phyloP scores from a whole-genome alignment of 1,140 invertebrate species.

The Odontomachus brunneus region DNA sequence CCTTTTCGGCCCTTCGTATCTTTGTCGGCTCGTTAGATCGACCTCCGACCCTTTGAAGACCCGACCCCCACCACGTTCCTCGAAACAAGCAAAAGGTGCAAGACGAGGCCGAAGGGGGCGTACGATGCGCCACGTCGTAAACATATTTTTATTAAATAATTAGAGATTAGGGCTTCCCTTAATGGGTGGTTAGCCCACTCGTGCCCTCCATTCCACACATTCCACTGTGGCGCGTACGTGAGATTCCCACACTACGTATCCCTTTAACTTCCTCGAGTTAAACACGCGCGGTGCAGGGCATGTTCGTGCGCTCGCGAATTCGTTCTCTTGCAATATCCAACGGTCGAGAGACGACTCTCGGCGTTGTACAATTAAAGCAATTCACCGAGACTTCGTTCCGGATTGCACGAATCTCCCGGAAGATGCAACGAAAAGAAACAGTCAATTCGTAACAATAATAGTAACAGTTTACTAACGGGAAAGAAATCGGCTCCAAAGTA shows the following conservation, averaged over 20 bases:
- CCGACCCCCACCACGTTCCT: constrained; percentile 47
- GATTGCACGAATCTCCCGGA: not conserved
- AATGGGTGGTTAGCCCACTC: constrained; percentile 84
- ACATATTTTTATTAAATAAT: constrained; percentile 86
- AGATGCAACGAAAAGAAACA: not conserved
- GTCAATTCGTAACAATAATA: too few relatives aligned
- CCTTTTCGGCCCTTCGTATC: constrained; percentile 63
- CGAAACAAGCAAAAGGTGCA: constrained; percentile 66
- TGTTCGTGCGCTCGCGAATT: not conserved
- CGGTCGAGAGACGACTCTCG: not conserved
- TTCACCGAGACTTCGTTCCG: not conserved
- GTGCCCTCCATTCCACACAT: constrained; percentile 84
- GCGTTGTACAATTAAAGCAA: not conserved
- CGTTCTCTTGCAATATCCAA: not conserved
- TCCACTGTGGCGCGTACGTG: constrained; percentile 82
- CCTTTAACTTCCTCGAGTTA: constrained; percentile 70
- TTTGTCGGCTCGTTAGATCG: constrained; percentile 74
- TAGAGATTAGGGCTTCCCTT: constrained; percentile 84
- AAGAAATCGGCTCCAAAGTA: too few relatives aligned
- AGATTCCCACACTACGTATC: constrained; percentile 85
- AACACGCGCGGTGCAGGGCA: constrained; percentile 17
- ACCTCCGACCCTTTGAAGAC: constrained; percentile 80
- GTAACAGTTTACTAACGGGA: too few relatives aligned
- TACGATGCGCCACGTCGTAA: constrained; percentile 84
- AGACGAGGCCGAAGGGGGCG: constrained; percentile 75